Evolutionary conservation across 2,113 vertebrate genomes (phyloP).

Genomic region (Gobio gobio): DNA sequence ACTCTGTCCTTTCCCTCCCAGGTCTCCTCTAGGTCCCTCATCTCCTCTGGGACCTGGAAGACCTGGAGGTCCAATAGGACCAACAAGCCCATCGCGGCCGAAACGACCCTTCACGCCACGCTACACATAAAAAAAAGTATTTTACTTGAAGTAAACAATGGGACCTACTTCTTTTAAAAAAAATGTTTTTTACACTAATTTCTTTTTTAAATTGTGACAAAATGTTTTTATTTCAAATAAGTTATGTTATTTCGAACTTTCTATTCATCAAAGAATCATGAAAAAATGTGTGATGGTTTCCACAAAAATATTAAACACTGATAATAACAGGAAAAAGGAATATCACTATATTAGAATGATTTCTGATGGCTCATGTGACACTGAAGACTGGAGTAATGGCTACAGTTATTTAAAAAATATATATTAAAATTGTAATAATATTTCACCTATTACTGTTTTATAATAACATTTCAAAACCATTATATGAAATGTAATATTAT

Average conservation of each 20-base stretch:
- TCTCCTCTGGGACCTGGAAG: constrained; percentile 76
- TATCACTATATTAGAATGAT: not conserved
- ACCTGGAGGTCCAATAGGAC: constrained; percentile 73
- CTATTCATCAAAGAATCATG: not conserved
- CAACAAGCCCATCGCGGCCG: constrained; percentile 66
- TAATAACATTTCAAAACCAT: no score
- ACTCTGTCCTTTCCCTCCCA: constrained; percentile 67
- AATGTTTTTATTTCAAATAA: no score
- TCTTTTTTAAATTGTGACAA: no score
- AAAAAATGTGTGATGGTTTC: not conserved
- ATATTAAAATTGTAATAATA: no score
- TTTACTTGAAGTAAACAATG: not conserved
- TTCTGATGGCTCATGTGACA: not conserved
- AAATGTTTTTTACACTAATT: not conserved
- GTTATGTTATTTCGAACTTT: no score
- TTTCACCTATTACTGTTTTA: no score
- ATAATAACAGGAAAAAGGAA: not conserved
- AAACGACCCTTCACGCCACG: constrained; percentile 68
- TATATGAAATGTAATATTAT: no score
- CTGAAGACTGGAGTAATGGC: not conserved
- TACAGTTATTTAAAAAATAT: no score
- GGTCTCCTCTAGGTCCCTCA: constrained; percentile 70
- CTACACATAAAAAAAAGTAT: constrained; percentile 57
- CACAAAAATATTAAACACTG: not conserved
- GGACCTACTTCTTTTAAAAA: no score